Evolutionary conservation across 2,113 vertebrate species (phyloP), one percentile per base, ranked within the genome.

Genomic region (Phrynocephalus versicolor): DNA sequence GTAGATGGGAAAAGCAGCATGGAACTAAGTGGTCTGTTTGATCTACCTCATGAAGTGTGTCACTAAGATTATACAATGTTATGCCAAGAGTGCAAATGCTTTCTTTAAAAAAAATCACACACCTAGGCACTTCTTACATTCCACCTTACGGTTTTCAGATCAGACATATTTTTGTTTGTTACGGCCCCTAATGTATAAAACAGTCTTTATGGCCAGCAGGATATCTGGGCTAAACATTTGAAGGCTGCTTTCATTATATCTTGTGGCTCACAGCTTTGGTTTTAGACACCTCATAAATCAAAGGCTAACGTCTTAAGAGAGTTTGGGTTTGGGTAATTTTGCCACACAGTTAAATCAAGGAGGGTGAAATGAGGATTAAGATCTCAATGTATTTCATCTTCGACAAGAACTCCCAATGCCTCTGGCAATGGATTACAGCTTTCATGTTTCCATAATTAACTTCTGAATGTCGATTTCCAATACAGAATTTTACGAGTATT

Each of bases 281-380:
- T 96, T 94, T 92, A 89, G 90, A 93, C 96, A 96, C 96, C 93
- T 95, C 95, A 96, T 97, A 96, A 97, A 97, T 97, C 95, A 96
- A 70, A 81, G 88, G 64, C 79, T 90, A 95, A 91, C 92, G 93
- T 95, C 93, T 96, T 94, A 95, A n/a, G 91, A 94, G 60, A 94
- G 92, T 71, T 92, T 95, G 90, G 93, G 79, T 82, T 37, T 25
- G 45, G 30, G 64, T 64, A 14, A 81, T 92, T 87, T 92, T 92
- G 84, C 80, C 85, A 86, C 65, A 74, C 25, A 90, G 78, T 41
- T 92, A 93, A 94, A 90, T 90, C 83, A 91, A 92, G 87, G 39
- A 57, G 6, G n/a, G 84, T 1, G 74, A 86, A 84, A 58, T 35
- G 80, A 2, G 1, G 30, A 85, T 89, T 37, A 87, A 73, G 45